Base-by-base conservation (phyloP, 2,888 invertebrate genomes). In the Tineola bisselliella region DNA sequence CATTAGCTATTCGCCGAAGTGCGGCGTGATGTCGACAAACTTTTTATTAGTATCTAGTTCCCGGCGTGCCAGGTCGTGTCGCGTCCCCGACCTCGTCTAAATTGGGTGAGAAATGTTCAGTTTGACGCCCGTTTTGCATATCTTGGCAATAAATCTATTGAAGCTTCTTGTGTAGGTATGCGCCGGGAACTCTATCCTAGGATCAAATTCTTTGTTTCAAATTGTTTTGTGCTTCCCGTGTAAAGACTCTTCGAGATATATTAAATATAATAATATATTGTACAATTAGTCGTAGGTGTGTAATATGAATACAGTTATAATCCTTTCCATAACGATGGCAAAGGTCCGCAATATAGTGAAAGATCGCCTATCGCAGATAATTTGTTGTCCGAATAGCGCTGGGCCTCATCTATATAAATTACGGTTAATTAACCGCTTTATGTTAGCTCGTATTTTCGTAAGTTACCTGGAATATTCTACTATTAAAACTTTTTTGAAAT, bases 321-420 rank as follows among this genome's bases (percentile, higher is more conserved):
- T 3, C n/a, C 17, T 48, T 48, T 17, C 13, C 48, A 17, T 15
- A 48, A n/a, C 13, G 48, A 18, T 54, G 25, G 19, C 54, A 54
- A 54, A 54, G 54, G 54, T 54, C 54, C 25, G 48, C 25, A 54
- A 25, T 10, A 54, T 66, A 65, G 67, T 67, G 69, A 69, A 70
- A 79, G 77, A 79, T 79, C 72, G 73, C 66, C 73, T 74, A 74
- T 76, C 73, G 71, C 72, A 75, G 74, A 77, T 77, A 76, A 79
- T 76, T 78, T 78, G 75, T 74, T 76, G 76, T 73, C 74, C 71
- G 69, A 77, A 79, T 77, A 76, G 75, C 73, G 72, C 75, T 73
- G 68, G 69, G 66, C 54, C 69, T 72, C 76, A 76, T 79, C 80
- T 75, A 78, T 81, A 78, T 81, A 80, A 80, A 81, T 81, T 80